Conservation (phyloP, 2,113 vertebrate genomes). For the Gorsachius goisagi region DNA sequence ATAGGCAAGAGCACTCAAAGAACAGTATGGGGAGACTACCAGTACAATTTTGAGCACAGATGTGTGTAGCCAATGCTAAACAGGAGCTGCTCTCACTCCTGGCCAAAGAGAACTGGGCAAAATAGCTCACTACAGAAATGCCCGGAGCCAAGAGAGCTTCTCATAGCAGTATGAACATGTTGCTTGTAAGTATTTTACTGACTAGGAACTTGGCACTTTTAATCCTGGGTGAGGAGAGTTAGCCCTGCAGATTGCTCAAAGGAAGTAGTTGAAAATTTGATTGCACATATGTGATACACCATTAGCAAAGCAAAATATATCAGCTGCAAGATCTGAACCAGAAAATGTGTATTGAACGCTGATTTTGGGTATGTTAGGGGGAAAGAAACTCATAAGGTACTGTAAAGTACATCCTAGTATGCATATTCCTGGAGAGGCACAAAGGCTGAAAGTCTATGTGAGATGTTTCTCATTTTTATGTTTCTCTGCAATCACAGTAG, state of each 20-base stretch:
- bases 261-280: not conserved
- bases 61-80: not conserved
- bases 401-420: not conserved
- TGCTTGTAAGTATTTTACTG: not conserved
- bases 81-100: not conserved
- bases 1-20: not conserved
- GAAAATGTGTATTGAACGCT: not conserved
- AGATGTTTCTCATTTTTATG: not conserved
- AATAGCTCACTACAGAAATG: not conserved
- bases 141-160: not conserved
- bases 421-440: not conserved
- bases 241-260: not conserved
- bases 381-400: not conserved
- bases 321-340: not conserved
- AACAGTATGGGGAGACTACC: not conserved
- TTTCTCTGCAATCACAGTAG: not conserved
- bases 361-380: not conserved
- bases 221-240: not conserved
- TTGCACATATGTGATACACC: not conserved
- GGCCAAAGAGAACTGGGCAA: not conserved
- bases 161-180: not conserved
- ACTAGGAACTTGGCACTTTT: not conserved
- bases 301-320: not conserved
- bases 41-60: not conserved
- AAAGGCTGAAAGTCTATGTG: not conserved